Evolutionary conservation across 2,113 vertebrate genomes (phyloP).

Genomic region (Hypomesus transpacificus): DNA sequence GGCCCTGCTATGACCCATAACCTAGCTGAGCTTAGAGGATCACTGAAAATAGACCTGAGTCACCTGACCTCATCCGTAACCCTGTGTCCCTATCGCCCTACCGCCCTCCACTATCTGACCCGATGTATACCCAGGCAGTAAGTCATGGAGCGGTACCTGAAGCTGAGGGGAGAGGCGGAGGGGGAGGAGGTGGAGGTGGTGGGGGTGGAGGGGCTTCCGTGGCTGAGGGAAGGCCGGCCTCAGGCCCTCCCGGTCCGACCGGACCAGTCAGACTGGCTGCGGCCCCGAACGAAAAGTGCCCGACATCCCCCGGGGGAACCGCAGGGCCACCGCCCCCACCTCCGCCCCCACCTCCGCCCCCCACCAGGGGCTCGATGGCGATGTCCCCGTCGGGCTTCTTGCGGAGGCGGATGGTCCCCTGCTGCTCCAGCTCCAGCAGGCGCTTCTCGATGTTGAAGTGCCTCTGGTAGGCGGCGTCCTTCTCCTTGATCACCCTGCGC

Average conservation of each 20-base stretch:
- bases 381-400: slow-evolving; percentile 75
- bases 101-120: slow-evolving; percentile 36
- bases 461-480: slow-evolving; percentile 87
- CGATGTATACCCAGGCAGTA: neutral
- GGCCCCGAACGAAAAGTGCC: slow-evolving; percentile 45
- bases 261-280: slow-evolving; percentile 32
- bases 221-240: slow-evolving; percentile 61
- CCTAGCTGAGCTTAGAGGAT: slow-evolving; percentile 12
- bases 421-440: slow-evolving; percentile 72
- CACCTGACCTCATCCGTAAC: neutral
- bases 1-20: slow-evolving; percentile 31
- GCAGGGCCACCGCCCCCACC: slow-evolving; percentile 23
- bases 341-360: slow-evolving; percentile 34
- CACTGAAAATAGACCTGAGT: slow-evolving; percentile 46
- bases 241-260: slow-evolving; percentile 35
- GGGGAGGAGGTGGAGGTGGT: slow-evolving; percentile 75
- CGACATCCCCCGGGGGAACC: slow-evolving; percentile 47
- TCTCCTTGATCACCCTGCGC: slow-evolving; percentile 89
- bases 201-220: slow-evolving; percentile 68
- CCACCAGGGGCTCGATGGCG: slow-evolving; percentile 63
- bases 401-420: slow-evolving; percentile 70
- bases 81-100: neutral
- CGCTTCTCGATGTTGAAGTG: slow-evolving; percentile 77
- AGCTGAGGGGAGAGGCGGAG: slow-evolving; percentile 77
- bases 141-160: slow-evolving; percentile 53